Evolutionary conservation across 2,888 invertebrate species (phyloP), one percentile per base, ranked within the genome.

Genomic region (Andrena haemorrhoa): DNA sequence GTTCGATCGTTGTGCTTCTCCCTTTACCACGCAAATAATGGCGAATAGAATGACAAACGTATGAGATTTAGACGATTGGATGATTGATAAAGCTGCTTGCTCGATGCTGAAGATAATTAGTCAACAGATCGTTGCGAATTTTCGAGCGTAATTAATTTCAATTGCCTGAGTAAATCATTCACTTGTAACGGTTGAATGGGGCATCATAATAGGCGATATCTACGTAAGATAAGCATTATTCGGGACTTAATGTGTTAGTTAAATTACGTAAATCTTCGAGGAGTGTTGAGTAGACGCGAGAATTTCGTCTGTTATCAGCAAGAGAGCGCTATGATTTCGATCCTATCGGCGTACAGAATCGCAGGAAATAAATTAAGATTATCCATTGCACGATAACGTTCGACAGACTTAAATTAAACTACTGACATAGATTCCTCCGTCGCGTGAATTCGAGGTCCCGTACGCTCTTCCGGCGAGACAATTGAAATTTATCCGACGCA

Each of bases 231-330:
- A 51, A 8, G 8, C 8, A 8, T 51, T 51, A 51, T 20, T 51
- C 7, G 2, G 2, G 20, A 51, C 20, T 20, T 20, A 6, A 20
- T 20, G 7, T 20, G 0, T 51, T 51, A 51, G 2, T n/a, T 8
- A 20, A n/a, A n/a, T n/a, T n/a, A n/a, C n/a, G n/a, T 12, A 12
- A 16, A 41, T 41, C 41, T 41, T 6, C n/a, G 4, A 5, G 4
- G 12, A 6, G 64, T 23, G 10, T 63, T 10, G 66, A 20, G 7
- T 41, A 66, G 8, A 31, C 16, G 58, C 6, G 12, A 41, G 4
- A 12, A 68, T 74, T 26, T 53, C 3, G 10, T n/a, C 47, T 26
- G 4, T 75, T 75, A 75, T 64, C 51, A 49, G 35, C n/a, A 12
- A 8, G 23, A 65, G 31, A 41, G 16, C 26, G 10, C 6, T 41